Evolutionary conservation across 2,888 invertebrate species (phyloP), one percentile per base, ranked within the genome.

Genomic region (Epiblema foenella): DNA sequence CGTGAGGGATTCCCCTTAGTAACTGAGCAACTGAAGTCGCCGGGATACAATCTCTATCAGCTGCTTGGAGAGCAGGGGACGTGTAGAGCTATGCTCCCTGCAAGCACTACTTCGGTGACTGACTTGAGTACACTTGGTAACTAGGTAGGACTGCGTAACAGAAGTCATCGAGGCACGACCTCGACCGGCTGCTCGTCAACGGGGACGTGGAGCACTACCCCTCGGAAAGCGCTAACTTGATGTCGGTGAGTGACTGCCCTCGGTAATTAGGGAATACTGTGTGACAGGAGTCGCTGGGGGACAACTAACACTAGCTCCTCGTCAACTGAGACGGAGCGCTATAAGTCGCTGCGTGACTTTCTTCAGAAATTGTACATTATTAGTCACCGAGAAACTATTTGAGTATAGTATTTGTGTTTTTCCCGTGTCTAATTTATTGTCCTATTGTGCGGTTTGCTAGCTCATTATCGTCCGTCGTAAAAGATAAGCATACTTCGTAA

Each of bases 31-130:
- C 78, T 81, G 81, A 95, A 96, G 90, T 94, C 95, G 76, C 95
- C 95, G 24, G 98, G 98, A 37, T 98, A 98, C 91, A 97, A 98
- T 91, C 97, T 96, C 83, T 98, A 97, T 91, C 94, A 95, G 80
- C 95, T 98, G 82, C 94, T 96, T n/a, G n/a, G 83, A 94, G 98
- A 79, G 96, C 96, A 81, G 97, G 97, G 54, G 95, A 96, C 79
- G 95, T 96, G 24, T 96, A 96, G 83, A 96, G 96, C 84, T 98
- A 98, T 87, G 95, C 96, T 67, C 97, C 98, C 2, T 97, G 96
- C 74, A 95, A 97, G 83, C 94, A 96, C 77, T 98, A 98, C 84
- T 97, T 97, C 71, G 94, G 96, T 96, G 84, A 94, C 94, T 79
- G 24, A 46, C 39, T n/a, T 17, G n/a, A n/a, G n/a, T n/a, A n/a